Percentiles rank a stretch among this genome's conserved stretches.
Conservation (phyloP, 2,888 invertebrate species). For the Leptinotarsa tumamoca region DNA sequence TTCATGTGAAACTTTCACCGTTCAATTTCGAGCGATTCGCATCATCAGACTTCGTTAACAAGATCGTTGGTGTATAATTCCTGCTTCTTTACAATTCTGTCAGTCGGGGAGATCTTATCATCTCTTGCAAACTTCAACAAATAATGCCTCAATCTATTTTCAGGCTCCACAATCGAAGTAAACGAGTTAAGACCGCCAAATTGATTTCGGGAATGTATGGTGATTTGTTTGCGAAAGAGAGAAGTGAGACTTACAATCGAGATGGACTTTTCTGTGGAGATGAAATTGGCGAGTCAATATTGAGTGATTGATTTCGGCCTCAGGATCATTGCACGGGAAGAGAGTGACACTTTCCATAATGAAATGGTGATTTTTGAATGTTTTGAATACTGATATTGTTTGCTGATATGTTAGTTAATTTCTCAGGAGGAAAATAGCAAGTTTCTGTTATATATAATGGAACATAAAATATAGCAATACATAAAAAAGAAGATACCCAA, state of each 20-base stretch:
- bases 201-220: slow-evolving; percentile 37
- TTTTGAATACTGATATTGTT: too few relatives aligned
- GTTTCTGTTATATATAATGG: too few relatives aligned
- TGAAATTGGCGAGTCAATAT: not conserved
- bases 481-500: too few relatives aligned
- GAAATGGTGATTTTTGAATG: too few relatives aligned
- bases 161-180: slow-evolving; percentile 36
- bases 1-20: slow-evolving; percentile 37
- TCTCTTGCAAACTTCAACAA: slow-evolving; percentile 38
- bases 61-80: slow-evolving; percentile 35
- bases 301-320: not conserved
- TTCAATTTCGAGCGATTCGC: slow-evolving; percentile 35
- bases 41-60: slow-evolving; percentile 37
- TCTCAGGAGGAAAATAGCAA: too few relatives aligned
- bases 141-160: slow-evolving; percentile 38
- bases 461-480: too few relatives aligned
- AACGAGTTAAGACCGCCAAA: slow-evolving; percentile 39
- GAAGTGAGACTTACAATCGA: slow-evolving; percentile 23
- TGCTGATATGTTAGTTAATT: too few relatives aligned
- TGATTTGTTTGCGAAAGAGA: slow-evolving; percentile 35
- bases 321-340: too few relatives aligned
- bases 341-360: too few relatives aligned
- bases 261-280: slow-evolving; percentile 22
- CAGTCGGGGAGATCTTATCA: slow-evolving; percentile 36
- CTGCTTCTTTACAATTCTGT: slow-evolving; percentile 39